phyloP scores from a whole-genome alignment of 2,888 invertebrate genomes.

The Terebella lapidaria region DNA sequence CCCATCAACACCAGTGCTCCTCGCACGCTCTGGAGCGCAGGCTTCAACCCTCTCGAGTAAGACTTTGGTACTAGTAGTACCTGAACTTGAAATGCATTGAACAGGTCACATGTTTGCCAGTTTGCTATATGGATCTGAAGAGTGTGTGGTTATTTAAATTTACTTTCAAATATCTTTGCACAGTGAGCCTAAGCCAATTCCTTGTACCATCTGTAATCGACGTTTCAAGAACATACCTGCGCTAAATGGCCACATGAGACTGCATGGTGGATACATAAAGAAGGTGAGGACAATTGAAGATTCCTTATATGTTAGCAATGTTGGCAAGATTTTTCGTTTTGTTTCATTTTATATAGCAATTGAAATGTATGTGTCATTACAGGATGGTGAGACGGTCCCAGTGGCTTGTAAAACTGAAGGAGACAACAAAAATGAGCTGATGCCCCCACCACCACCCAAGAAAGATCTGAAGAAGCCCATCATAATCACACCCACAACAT shows the following conservation, averaged over 20 bases:
- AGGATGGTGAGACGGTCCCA: neutral
- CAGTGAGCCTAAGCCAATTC: constrained; percentile 65
- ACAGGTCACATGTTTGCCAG: too few relatives aligned
- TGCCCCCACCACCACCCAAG: neutral
- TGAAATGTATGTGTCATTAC: too few relatives aligned
- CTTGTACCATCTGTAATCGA: constrained; percentile 90
- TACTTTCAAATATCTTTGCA: too few relatives aligned
- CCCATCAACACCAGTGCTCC: neutral
- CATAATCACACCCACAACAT: neutral
- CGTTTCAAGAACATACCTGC: constrained; percentile 97
- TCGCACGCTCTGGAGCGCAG: constrained; percentile 10
- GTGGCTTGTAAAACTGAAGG: neutral
- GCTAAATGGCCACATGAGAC: constrained; percentile 94
- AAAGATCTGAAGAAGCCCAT: neutral
- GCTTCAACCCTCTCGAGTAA: constrained; percentile 20
- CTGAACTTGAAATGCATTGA: neutral
- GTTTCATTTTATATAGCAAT: too few relatives aligned
- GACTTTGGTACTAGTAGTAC: neutral
- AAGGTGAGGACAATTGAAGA: constrained; percentile 35
- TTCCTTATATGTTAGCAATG: too few relatives aligned
- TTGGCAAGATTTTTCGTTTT: too few relatives aligned
- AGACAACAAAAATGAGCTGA: neutral
- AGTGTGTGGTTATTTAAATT: too few relatives aligned
- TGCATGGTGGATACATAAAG: constrained; percentile 95
- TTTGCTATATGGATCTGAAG: too few relatives aligned